Conservation (phyloP, 2,888 invertebrate species). For the Tetramorium bicarinatum region DNA sequence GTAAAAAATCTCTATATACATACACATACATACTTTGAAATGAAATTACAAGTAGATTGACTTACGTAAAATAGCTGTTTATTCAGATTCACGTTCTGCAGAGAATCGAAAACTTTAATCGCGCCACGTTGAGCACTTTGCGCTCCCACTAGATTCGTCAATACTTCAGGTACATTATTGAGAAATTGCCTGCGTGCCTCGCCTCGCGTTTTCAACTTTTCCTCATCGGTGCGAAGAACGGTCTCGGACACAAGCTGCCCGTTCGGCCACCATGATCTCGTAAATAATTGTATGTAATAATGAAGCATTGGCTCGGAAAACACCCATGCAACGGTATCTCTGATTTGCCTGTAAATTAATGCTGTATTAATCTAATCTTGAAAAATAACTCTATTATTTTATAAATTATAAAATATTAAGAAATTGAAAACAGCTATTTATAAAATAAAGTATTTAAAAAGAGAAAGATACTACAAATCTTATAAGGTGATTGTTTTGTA, state of each 20-base stretch:
- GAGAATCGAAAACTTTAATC: constrained; percentile 94
- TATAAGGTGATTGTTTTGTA: background rate
- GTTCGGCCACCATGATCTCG: constrained; percentile 96
- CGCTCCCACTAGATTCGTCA: constrained; percentile 94
- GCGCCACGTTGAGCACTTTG: constrained; percentile 94
- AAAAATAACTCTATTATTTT: background rate
- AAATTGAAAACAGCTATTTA: background rate
- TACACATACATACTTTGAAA: background rate
- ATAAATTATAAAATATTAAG: constrained; percentile 5
- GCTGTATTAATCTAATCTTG: background rate
- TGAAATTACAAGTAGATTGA: constrained; percentile 70
- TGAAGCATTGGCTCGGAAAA: constrained; percentile 97
- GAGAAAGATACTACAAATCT: background rate
- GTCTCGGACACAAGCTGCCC: constrained; percentile 90
- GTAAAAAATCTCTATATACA: background rate
- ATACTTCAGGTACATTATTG: constrained; percentile 92
- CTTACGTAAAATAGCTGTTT: constrained; percentile 97
- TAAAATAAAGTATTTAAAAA: constrained; percentile 2
- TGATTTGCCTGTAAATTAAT: constrained; percentile 90
- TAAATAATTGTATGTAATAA: constrained; percentile 93
- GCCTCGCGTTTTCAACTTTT: constrained; percentile 90
- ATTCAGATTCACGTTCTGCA: constrained; percentile 95
- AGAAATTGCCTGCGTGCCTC: constrained; percentile 91
- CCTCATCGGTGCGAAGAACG: constrained; percentile 88
- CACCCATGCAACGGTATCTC: constrained; percentile 94